A percentile compares a stretch with the other conserved stretches of the same genome.
Conservation (phyloP, 2,888 invertebrate genomes). For the Mylabris sibirica region DNA sequence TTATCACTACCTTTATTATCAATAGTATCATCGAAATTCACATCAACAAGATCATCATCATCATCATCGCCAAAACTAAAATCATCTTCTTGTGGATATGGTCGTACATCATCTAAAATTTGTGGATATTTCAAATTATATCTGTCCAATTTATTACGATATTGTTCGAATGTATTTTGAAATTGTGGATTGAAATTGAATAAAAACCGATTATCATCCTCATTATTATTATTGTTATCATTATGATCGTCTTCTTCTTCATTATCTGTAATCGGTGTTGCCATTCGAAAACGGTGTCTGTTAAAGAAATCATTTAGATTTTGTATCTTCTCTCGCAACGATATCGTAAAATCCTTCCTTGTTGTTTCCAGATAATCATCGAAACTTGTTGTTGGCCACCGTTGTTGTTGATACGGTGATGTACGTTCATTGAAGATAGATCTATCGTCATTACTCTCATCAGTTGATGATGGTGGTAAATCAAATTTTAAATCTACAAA, state of each 20-base stretch:
- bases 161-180: conserved; percentile 34
- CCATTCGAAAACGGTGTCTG: conserved; percentile 28
- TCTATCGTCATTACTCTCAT: conserved; percentile 26
- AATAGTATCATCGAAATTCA: conserved; percentile 19
- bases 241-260: not conserved
- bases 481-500: conserved; percentile 44
- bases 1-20: conserved; percentile 19
- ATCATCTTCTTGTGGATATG: conserved; percentile 47
- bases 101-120: conserved; percentile 48
- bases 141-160: conserved; percentile 23
- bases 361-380: conserved; percentile 24
- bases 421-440: conserved; percentile 25
- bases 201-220: conserved; percentile 37
- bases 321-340: conserved; percentile 26
- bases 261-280: not conserved
- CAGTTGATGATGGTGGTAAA: conserved; percentile 34
- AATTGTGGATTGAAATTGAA: conserved; percentile 35
- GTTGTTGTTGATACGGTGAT: conserved; percentile 21
- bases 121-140: conserved; percentile 38
- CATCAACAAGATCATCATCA: conserved; percentile 28
- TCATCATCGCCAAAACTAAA: conserved; percentile 47
- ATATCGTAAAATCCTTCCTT: conserved; percentile 16
- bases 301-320: conserved; percentile 38
- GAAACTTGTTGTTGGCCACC: conserved; percentile 29
- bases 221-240: conserved; percentile 23